Conservation (phyloP, 1,140 invertebrate species). For the Marisa cornuarietis region DNA sequence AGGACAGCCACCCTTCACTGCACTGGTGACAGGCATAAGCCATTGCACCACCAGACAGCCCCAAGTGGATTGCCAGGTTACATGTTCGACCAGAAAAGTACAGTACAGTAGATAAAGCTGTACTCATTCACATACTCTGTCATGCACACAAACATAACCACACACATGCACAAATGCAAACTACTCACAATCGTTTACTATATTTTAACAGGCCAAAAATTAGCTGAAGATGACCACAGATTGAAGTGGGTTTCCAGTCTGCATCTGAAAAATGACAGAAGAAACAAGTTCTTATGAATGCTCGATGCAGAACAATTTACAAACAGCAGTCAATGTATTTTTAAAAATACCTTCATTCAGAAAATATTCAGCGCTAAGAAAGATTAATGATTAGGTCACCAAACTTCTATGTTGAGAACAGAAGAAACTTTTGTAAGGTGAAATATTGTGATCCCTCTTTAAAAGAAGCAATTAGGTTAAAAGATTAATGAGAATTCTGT, state of each 20-base stretch:
- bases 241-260: constrained; percentile 56
- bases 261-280: constrained; percentile 27
- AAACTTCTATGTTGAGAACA: not conserved
- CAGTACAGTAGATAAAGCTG: no score
- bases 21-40: no score
- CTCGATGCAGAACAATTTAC: no score
- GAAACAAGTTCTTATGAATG: no score
- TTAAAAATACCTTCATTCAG: no score
- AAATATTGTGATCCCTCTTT: not conserved
- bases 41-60: no score
- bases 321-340: no score
- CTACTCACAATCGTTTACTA: constrained; percentile 67
- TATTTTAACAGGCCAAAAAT: constrained; percentile 77
- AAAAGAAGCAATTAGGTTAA: constrained; percentile 47
- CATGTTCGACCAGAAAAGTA: no score
- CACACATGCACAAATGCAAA: not conserved
- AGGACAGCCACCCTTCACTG: no score
- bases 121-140: not conserved
- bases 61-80: no score
- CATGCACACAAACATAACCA: not conserved
- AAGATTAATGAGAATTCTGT: constrained; percentile 51
- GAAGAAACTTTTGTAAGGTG: not conserved
- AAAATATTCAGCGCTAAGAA: no score
- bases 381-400: no score
- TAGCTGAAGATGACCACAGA: constrained; percentile 74